phyloP scores from a whole-genome alignment of 2,888 invertebrate genomes.

The Siphonodentalium dalli region DNA sequence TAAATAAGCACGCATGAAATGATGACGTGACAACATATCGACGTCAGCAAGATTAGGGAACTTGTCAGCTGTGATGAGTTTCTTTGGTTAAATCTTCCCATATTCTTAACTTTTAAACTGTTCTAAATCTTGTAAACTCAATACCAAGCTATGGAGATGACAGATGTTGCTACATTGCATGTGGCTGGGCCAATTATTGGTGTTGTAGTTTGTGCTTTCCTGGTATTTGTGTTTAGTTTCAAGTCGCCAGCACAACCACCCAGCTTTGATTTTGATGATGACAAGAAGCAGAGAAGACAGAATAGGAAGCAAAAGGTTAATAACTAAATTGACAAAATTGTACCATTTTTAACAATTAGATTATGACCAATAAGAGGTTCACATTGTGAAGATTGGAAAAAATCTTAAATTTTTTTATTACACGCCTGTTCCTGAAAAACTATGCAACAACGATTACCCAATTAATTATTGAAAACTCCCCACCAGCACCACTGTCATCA shows the following conservation, averaged over 20 bases:
- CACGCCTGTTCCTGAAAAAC: no score
- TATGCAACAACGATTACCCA: no score
- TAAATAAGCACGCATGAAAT: constrained; percentile 20
- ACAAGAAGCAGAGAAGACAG: constrained; percentile 38
- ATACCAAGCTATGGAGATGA: constrained; percentile 48
- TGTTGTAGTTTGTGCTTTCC: constrained; percentile 76
- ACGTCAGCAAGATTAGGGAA: constrained; percentile 59
- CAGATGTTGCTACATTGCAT: constrained; percentile 66
- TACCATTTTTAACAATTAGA: no score
- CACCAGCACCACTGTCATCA: no score
- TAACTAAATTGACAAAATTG: no score
- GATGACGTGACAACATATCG: constrained; percentile 50
- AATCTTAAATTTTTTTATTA: no score
- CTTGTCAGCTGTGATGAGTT: no score
- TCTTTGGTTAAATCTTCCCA: constrained; percentile 38
- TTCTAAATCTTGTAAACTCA: background rate
- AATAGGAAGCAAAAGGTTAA: constrained; percentile 48
- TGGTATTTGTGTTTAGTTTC: constrained; percentile 82
- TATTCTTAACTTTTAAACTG: constrained; percentile 37
- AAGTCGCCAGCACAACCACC: constrained; percentile 79
- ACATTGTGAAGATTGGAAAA: no score
- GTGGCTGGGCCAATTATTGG: constrained; percentile 71
- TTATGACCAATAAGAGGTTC: no score
- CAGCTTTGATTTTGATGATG: constrained; percentile 55
- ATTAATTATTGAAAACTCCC: no score